A percentile compares a stretch with the other conserved stretches of the same genome.
These are phyloP conservation scores for Eulimnadia texana DNA, from an alignment of 1,140 invertebrate species.

Conservation along the genomic window DNA sequence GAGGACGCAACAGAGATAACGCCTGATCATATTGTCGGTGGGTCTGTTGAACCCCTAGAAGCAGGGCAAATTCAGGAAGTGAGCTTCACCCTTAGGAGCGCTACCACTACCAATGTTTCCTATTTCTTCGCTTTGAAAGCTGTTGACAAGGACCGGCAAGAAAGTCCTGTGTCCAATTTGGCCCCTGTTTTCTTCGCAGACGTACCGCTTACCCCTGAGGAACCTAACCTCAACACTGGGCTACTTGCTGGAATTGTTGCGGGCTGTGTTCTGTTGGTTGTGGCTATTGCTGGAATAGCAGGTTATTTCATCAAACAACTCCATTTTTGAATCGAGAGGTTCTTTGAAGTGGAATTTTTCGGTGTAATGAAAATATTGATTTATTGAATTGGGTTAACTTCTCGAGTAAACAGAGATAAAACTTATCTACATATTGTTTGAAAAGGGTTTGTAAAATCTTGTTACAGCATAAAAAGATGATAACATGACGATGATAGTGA, in stretches of 20 bases:
- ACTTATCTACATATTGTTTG: no score
- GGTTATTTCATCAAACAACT: no score
- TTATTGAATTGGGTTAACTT: no score
- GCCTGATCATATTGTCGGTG: background rate
- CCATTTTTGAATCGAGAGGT: no score
- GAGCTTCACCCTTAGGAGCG: background rate
- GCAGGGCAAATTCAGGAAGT: background rate
- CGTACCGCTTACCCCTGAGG: background rate
- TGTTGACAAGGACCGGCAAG: background rate
- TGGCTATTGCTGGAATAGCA: no score
- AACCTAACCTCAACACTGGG: background rate
- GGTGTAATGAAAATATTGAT: no score
- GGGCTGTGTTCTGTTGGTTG: background rate
- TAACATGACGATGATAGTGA: no score
- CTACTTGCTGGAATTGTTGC: background rate
- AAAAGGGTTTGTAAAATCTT: no score
- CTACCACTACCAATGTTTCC: no score
- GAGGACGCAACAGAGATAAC: background rate
- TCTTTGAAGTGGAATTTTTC: no score
- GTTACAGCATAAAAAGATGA: no score
- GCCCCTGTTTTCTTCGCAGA: background rate
- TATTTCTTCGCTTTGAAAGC: background rate
- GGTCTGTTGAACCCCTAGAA: background rate
- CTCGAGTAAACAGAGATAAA: no score
- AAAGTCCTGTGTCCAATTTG: background rate